Evolutionary conservation across 2,888 invertebrate genomes (phyloP).

Genomic region (Drosophila kuntzei): DNA sequence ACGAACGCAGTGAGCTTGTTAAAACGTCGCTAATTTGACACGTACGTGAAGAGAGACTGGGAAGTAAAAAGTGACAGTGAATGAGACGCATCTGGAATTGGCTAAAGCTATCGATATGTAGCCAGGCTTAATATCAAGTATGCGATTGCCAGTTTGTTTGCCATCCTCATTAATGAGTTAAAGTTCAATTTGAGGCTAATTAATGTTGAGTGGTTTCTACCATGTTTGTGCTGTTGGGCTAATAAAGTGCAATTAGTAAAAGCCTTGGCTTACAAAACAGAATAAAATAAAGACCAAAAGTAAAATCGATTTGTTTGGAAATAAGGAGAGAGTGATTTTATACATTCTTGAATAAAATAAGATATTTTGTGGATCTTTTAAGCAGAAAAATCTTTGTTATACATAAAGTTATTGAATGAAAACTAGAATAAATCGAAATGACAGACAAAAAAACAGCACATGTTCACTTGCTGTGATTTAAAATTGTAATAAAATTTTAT

Average conservation of each 20-base stretch:
- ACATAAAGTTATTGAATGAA: too few relatives aligned
- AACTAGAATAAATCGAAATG: too few relatives aligned
- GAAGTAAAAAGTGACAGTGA: conserved; percentile 37
- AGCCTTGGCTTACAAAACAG: conserved; percentile 47
- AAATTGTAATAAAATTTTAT: conserved; percentile 78
- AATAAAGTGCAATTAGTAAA: conserved; percentile 79
- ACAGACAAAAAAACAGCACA: not conserved
- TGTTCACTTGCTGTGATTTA: not conserved
- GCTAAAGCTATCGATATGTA: conserved; percentile 29
- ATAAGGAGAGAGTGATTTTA: not conserved
- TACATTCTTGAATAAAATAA: not conserved
- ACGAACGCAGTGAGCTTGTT: conserved; percentile 71
- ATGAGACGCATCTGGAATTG: conserved; percentile 46
- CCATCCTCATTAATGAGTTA: conserved; percentile 78
- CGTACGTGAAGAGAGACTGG: conserved; percentile 66
- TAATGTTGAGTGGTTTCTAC: conserved; percentile 73
- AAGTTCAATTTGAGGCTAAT: conserved; percentile 76
- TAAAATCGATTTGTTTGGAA: conserved; percentile 16
- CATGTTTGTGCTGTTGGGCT: conserved; percentile 43
- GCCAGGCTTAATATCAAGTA: conserved; percentile 20
- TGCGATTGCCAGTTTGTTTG: conserved; percentile 60
- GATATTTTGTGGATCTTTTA: not conserved
- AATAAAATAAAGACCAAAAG: not conserved
- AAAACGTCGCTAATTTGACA: conserved; percentile 81
- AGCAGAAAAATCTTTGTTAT: not conserved